phyloP scores from a whole-genome alignment of 30 jellyfish, hydroid and myxozoan species.

The Rhopilema esculentum region DNA sequence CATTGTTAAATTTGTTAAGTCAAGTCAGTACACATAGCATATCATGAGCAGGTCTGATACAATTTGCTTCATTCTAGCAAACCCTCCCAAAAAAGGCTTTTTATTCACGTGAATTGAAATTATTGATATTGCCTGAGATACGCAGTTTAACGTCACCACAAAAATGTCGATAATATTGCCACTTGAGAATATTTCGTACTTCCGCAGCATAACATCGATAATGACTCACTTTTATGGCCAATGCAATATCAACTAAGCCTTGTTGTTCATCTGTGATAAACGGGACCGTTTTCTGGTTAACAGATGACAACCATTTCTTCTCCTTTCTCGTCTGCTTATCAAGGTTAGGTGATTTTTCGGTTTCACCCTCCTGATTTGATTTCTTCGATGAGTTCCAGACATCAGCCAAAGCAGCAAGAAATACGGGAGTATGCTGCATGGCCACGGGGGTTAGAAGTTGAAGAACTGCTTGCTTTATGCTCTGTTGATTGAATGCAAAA shows the following conservation, averaged over 20 bases:
- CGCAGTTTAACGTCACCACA: not conserved
- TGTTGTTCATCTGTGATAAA: slow-evolving; percentile 63
- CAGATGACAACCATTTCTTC: slow-evolving; percentile 78
- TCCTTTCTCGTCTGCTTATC: slow-evolving; percentile 25
- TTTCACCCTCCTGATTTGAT: not conserved
- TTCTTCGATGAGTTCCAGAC: slow-evolving; percentile 79
- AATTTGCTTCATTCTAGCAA: too few species aligned
- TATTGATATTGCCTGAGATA: not conserved
- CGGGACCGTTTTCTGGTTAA: slow-evolving; percentile 76
- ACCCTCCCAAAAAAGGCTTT: too few species aligned
- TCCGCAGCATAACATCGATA: not conserved
- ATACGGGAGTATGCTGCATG: slow-evolving; percentile 88
- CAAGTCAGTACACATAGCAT: too few species aligned
- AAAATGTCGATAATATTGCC: not conserved
- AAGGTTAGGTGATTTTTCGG: not conserved
- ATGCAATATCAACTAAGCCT: slow-evolving; percentile 70
- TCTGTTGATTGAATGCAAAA: slow-evolving; percentile 34
- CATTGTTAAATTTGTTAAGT: too few species aligned
- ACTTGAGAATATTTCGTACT: not conserved
- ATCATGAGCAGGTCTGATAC: too few species aligned
- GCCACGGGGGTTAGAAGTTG: slow-evolving; percentile 96
- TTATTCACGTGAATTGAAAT: too few species aligned
- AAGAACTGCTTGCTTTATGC: slow-evolving; percentile 82
- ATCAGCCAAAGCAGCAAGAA: slow-evolving; percentile 95
- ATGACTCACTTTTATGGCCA: slow-evolving; percentile 77